Base-by-base conservation (phyloP, 2,888 invertebrate species). In the Apamea sordens region DNA sequence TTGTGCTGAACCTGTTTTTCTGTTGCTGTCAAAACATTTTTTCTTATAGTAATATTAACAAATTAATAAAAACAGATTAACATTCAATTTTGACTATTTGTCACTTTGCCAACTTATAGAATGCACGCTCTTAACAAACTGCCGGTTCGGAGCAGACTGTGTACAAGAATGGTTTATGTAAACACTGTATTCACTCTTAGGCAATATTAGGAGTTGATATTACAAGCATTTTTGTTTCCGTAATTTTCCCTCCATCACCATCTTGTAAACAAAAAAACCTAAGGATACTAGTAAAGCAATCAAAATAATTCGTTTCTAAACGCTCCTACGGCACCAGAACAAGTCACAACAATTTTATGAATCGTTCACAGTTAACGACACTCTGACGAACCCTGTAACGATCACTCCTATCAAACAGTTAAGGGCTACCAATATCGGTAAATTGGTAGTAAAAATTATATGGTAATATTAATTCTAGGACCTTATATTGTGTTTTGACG, bases 361-460 rank as follows among this genome's bases (percentile, higher is more conserved):
- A 86, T 85, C 87, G 75, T 89, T 90, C 79, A 82, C 63, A 79
- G 77, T 92, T 92, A 90, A 91, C 86, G 89, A 86, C 83, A 82
- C 78, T 77, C 77, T 84, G 88, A 77, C 84, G 82, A 53, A 85
- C 82, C 84, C 83, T 88, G 89, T 91, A 92, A 92, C 91, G 91
- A 89, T 90, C 86, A 91, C 89, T 91, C 88, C 91, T 87, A 82
- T 83, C 86, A 88, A 88, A 89, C 89, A 88, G 86, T 88, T 92
- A 85, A 88, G 82, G 86, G 84, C 77, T 82, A 84, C 81, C 88
- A 88, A 89, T 92, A 90, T 89, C 87, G 82, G 88, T 89, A 89
- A 89, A 91, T 90, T 83, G 86, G 89, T 84, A 88, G 90, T 93
- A 91, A 93, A 50, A 93, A 91, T 92, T 89, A 89, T 88, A 90